Conservation (phyloP, 2,113 vertebrate species). For the Bujurquina vittata region DNA sequence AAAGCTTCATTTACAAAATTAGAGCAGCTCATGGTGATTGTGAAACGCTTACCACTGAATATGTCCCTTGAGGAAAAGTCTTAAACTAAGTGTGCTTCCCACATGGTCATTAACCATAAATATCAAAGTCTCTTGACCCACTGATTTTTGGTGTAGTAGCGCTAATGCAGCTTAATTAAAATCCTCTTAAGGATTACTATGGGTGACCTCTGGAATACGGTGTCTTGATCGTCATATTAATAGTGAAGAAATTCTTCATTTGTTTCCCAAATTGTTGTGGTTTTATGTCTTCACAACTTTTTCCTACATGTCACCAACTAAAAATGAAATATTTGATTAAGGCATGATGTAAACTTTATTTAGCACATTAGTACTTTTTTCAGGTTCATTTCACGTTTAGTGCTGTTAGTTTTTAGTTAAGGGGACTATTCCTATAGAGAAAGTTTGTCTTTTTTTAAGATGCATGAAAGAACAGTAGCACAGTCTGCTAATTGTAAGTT, state of each 20-base stretch:
- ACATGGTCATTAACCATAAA: constrained; percentile 74
- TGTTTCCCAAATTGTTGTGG: constrained; percentile 12
- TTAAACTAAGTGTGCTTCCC: constrained; percentile 66
- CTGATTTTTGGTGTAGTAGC: constrained; percentile 58
- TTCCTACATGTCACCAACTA: background rate
- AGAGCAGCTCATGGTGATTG: constrained; percentile 61
- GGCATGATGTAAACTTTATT: background rate
- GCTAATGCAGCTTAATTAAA: constrained; percentile 77
- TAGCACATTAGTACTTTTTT: background rate
- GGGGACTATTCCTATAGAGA: background rate
- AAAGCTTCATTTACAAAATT: constrained; percentile 73
- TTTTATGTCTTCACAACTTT: background rate
- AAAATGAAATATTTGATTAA: background rate
- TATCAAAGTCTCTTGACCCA: constrained; percentile 76
- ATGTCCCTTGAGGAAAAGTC: constrained; percentile 62
- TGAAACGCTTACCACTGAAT: constrained; percentile 71
- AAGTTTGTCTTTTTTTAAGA: background rate
- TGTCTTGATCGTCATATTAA: constrained; percentile 34
- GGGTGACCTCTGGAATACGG: constrained; percentile 68
- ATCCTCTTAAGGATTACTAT: constrained; percentile 69
- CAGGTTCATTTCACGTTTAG: background rate
- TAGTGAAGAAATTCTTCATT: constrained; percentile 8
- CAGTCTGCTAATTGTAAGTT: background rate
- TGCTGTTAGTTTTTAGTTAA: background rate
- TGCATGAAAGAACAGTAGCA: background rate